Conservation (phyloP, 2,113 vertebrate species). For the Montifringilla adamsi region DNA sequence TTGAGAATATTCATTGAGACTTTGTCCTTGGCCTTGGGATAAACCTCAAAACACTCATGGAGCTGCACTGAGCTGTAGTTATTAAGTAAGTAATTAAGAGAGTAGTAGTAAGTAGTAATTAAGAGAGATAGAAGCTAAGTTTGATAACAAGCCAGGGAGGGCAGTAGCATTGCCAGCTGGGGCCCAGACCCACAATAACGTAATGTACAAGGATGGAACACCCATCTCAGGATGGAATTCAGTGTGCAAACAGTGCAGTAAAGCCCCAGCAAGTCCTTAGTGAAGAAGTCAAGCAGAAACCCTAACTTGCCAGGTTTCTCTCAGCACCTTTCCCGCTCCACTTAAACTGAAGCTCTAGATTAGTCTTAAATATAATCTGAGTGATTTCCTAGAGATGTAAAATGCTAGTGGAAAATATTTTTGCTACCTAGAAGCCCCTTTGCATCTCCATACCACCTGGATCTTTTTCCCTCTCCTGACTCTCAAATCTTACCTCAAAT, state of each 20-base stretch:
- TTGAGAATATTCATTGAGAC: not conserved
- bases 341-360: not conserved
- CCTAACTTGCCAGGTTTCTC: not conserved
- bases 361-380: not conserved
- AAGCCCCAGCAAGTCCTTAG: not conserved
- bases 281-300: not conserved
- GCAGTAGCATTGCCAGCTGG: not conserved
- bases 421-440: not conserved
- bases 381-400: not conserved
- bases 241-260: not conserved
- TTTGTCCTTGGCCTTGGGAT: not conserved
- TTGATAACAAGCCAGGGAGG: not conserved
- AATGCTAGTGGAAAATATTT: not conserved
- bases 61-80: not conserved
- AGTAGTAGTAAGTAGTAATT: not conserved
- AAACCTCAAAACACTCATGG: not conserved
- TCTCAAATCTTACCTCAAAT: not conserved
- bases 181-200: not conserved
- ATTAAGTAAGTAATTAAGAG: no score
- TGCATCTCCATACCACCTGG: not conserved
- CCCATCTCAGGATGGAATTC: not conserved
- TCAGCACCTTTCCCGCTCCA: not conserved
- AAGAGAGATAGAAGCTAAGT: not conserved
- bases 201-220: not conserved
- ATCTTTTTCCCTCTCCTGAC: not conserved